Conservation (phyloP, 2,113 vertebrate species). For the Emydocephalus ijimae region DNA sequence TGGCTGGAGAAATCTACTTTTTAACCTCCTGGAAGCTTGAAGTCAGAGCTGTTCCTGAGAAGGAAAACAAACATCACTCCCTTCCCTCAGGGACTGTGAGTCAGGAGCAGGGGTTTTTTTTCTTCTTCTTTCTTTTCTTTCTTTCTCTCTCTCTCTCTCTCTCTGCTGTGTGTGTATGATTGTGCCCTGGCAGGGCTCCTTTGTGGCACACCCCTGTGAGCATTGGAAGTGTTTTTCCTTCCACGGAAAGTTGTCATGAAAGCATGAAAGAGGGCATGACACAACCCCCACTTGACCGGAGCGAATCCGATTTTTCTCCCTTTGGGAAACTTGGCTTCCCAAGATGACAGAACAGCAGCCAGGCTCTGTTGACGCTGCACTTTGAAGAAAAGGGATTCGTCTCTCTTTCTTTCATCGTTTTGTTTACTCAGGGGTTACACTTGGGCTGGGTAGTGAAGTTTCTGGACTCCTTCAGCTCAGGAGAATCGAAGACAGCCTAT, state of each 20-base stretch:
- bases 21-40: slow-evolving; percentile 2
- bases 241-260: not conserved
- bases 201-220: not conserved
- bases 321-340: not conserved
- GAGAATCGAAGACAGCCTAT: not conserved
- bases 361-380: not conserved
- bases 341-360: not conserved
- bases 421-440: not conserved
- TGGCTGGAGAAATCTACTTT: not conserved
- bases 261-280: not conserved
- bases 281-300: not conserved
- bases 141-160: not conserved
- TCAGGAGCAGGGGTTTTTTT: not conserved
- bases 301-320: not conserved
- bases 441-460: not conserved
- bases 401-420: not conserved
- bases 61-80: slow-evolving; percentile 4
- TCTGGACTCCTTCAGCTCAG: not conserved
- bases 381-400: not conserved
- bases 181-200: not conserved
- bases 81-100: not conserved
- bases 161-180: not conserved
- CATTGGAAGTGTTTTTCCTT: slow-evolving; percentile 9
- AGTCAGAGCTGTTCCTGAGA: slow-evolving; percentile 1
- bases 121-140: accelerated